Evolutionary conservation across 2,113 vertebrate species (phyloP).

Genomic region (Mirounga angustirostris): DNA sequence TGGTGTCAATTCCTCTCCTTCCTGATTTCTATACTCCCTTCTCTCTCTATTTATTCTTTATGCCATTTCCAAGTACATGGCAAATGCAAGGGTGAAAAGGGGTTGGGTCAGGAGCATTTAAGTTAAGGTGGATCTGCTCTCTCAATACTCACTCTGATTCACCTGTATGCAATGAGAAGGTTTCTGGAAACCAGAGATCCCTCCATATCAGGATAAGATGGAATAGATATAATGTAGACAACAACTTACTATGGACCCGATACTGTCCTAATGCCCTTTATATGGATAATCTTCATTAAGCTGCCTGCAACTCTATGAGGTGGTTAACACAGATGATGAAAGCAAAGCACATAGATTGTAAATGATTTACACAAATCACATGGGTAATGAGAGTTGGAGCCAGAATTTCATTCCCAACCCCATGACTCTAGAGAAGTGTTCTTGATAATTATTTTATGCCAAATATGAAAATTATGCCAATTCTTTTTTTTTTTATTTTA

Average conservation of each 20-base stretch:
- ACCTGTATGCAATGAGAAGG: not conserved
- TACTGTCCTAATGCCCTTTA: not conserved
- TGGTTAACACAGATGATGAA: not conserved
- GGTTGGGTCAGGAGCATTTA: not conserved
- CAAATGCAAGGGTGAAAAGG: not conserved
- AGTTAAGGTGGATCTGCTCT: not conserved
- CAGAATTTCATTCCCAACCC: not conserved
- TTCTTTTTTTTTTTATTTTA: not conserved
- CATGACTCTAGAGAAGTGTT: not conserved
- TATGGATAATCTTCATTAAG: not conserved
- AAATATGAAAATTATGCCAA: not conserved
- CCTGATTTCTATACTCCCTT: not conserved
- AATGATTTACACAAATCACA: not conserved
- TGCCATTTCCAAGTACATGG: not conserved
- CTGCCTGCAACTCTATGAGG: not conserved
- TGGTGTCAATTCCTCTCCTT: not conserved
- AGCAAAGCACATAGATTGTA: not conserved
- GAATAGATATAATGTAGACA: not conserved
- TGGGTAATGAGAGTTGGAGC: not conserved
- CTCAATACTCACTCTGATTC: not conserved
- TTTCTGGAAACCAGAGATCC: not conserved
- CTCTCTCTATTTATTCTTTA: not conserved
- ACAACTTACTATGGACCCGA: not conserved
- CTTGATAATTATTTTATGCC: not conserved
- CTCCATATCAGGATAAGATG: not conserved